Base-by-base conservation (phyloP, 2,113 vertebrate species). In the Amphiprion percula region DNA sequence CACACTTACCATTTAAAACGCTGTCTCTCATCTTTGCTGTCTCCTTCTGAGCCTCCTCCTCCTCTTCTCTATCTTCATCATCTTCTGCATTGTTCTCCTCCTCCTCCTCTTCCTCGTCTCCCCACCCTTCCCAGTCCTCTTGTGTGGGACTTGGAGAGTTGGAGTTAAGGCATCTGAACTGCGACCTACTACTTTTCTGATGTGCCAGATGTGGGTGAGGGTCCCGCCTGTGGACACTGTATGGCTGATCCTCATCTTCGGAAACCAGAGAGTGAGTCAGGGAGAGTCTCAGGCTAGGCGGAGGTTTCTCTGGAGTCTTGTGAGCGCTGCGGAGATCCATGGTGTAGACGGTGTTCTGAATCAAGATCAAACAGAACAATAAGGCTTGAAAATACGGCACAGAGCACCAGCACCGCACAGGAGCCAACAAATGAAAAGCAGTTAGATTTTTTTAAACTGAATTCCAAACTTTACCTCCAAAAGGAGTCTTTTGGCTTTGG, bases 241-340 rank as follows among this genome's bases (percentile, higher is more conserved):
- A 92, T 1, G 50, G 10, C 56, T 59, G 80, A 2, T 88, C 88
- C 49, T 87, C 80, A 1, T 85, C 73, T 30, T 89, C 85, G 0
- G 90, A 73, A 28, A 77, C 72, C 52, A 91, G 78, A 0, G 92
- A 91, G 49, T 85, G 92, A 0, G 90, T 88, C 69, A 94, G 88
- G 14, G 94, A 94, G 53, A 95, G 93, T 1, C 74, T 92, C 37
- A 94, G 84, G 78, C 90, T 92, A 16, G 87, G 83, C 7, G 72
- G 47, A 16, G 93, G 84, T 39, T 94, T 94, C 81, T 96, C 96
- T 70, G 94, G 85, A 70, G 88, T 75, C 93, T 95, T 97, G 95
- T 97, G 97, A 70, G 98, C 95, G 68, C 97, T 99, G 86, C 97
- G 97, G 82, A 99, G 95, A 89, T 98, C 98, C 98, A 98, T 99